phyloP scores from a whole-genome alignment of 2,797 vertebrate genomes.

The Micrastur ruficollis region DNA sequence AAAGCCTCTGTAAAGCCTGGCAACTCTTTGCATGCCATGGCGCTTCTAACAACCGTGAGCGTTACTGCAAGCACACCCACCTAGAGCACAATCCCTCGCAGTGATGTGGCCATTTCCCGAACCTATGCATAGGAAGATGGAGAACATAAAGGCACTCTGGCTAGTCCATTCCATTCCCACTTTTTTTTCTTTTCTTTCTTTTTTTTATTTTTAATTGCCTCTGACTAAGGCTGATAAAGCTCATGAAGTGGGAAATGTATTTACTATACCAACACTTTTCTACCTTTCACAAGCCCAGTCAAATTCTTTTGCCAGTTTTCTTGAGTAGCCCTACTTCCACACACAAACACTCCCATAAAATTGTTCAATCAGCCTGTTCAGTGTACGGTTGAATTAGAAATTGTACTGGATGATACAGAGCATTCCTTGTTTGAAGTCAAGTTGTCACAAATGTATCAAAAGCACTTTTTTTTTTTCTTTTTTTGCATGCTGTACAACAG shows the following conservation, averaged over 20 bases:
- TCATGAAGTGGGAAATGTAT: not conserved
- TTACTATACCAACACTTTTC: not conserved
- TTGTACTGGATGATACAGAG: not conserved
- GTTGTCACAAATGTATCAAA: not conserved
- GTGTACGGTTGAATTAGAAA: not conserved
- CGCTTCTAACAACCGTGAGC: not conserved
- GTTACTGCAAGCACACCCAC: not conserved
- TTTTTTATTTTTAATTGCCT: not conserved
- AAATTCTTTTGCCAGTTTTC: not conserved
- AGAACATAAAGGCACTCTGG: not conserved
- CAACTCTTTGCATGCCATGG: rapidly evolving
- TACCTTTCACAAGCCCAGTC: not conserved
- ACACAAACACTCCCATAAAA: not conserved
- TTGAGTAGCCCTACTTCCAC: not conserved
- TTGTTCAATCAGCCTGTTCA: not conserved
- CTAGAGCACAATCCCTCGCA: not conserved
- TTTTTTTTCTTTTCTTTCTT: not conserved
- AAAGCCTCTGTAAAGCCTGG: not conserved
- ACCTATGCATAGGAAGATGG: not conserved
- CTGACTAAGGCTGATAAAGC: not conserved
- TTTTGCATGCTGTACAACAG: not conserved
- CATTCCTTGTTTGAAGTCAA: not conserved
- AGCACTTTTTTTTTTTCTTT: not conserved
- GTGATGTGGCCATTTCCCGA: not conserved
- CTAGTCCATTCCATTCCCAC: not conserved